Base-by-base conservation (phyloP, 2,113 vertebrate genomes). In the Platichthys stellatus region DNA sequence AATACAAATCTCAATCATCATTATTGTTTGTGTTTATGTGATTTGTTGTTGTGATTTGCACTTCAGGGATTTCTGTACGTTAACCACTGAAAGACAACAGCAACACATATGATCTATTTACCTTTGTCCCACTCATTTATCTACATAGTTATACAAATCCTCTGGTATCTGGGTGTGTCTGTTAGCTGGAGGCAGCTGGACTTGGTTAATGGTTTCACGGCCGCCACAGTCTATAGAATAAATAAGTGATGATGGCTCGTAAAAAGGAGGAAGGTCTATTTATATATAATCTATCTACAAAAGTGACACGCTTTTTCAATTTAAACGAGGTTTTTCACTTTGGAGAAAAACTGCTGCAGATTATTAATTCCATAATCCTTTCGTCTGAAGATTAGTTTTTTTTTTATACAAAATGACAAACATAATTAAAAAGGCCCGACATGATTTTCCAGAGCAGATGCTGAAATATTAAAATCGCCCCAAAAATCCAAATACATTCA, bases 171-270 rank as follows among this genome's bases (percentile, higher is more conserved):
- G 12, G 15, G 45, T 59, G 54, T 57, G 26, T 68, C 49, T 54
- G 0, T 24, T 1, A 11, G 15, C 28, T 26, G 26, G 4, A 1
- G 18, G 49, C 23, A 21, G 28, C 28, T 31, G 28, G 26, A 43
- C 31, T 43, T 3, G 40, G 40, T 47, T 57, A 3, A 57, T 47
- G 47, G 53, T 11, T 56, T 79, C 15, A 3, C 24, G 54, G 3
- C 54, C 0, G 21, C 9, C 51, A 20, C 47, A 53, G 8, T 53
- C 20, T 53, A 20, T 15, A 57, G 23, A 79, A 45, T 76, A n/a
- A 53, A 53, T 53, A 69, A 65, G 65, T 74, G 20, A 70, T 73
- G 65, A 58, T 2, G 59, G 51, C 63, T 72, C 51, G 58, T 4
- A 43, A 53, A 24, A 56, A 63, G 49, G 23, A 71, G 69, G 15